Percentiles rank a stretch among this genome's conserved stretches.
phyloP scores from a whole-genome alignment of 2,113 vertebrate genomes.

The Vombatus ursinus region DNA sequence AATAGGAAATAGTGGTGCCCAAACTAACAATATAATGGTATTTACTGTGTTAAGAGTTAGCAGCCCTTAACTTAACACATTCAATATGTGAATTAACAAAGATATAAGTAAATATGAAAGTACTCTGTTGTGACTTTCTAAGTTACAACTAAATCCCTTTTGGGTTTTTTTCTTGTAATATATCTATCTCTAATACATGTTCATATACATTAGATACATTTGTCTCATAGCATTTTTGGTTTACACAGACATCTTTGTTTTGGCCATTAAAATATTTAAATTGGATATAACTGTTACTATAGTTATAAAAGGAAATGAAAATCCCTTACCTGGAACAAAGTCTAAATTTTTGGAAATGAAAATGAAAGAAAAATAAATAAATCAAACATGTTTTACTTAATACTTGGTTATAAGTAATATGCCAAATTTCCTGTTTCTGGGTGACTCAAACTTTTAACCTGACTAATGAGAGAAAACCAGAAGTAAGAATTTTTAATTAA shows the following conservation, averaged over 20 bases:
- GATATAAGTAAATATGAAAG: conserved; percentile 11
- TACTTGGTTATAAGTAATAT: not conserved
- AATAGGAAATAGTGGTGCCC: not conserved
- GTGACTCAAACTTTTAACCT: not conserved
- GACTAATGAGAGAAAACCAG: not conserved
- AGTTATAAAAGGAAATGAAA: not conserved
- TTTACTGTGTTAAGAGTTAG: not conserved
- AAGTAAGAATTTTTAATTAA: not conserved
- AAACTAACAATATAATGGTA: not conserved
- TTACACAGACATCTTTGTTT: conserved; percentile 10
- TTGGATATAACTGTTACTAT: not conserved
- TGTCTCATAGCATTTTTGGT: not conserved
- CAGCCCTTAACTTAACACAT: not conserved
- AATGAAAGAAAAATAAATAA: not conserved
- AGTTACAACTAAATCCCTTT: conserved; percentile 9
- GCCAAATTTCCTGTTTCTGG: conserved; percentile 12
- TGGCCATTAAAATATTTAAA: conserved; percentile 2
- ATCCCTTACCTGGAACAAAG: not conserved
- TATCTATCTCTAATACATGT: not conserved
- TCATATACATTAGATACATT: not conserved
- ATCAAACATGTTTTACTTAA: conserved; percentile 13
- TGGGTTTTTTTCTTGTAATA: not conserved
- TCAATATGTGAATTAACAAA: conserved; percentile 13
- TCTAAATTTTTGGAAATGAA: not conserved
- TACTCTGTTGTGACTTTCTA: not conserved